phyloP scores from a whole-genome alignment of 2,888 invertebrate genomes.

The Thecocarcelia acutangulata region DNA sequence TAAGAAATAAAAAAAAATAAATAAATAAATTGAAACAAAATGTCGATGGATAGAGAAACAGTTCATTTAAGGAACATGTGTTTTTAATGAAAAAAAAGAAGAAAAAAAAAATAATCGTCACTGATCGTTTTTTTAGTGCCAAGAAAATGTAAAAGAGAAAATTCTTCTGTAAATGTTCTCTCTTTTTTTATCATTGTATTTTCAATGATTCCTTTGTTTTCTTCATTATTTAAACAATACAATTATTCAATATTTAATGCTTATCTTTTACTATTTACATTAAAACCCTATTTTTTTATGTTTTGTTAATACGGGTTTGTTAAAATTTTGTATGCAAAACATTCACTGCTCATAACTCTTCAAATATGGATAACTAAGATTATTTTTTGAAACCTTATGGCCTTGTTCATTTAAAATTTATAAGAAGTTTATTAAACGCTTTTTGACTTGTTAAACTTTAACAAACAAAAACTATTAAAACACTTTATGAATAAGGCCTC shows the following conservation, averaged over 20 bases:
- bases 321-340: slow-evolving; percentile 23
- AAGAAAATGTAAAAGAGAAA: slow-evolving; percentile 34
- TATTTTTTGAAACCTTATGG: background rate
- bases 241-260: background rate
- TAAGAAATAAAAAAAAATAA: too few relatives aligned
- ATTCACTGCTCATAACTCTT: slow-evolving; percentile 10
- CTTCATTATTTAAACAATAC: too few relatives aligned
- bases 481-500: background rate
- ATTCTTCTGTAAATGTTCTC: background rate
- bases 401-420: too few relatives aligned
- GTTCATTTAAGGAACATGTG: slow-evolving; percentile 25
- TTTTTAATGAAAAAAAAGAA: slow-evolving; percentile 10
- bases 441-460: too few relatives aligned
- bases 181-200: background rate
- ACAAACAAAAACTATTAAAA: too few relatives aligned
- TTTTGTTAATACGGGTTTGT: too few relatives aligned
- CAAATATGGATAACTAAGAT: slow-evolving; percentile 1
- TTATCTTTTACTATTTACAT: background rate
- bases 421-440: too few relatives aligned
- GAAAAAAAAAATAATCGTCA: slow-evolving; percentile 17
- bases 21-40: too few relatives aligned
- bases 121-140: slow-evolving; percentile 25
- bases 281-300: background rate
- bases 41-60: background rate
- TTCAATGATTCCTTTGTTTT: background rate